Evolutionary conservation across 2,888 invertebrate species (phyloP), one percentile per base, ranked within the genome.

Genomic region (Emmelina monodactyla): DNA sequence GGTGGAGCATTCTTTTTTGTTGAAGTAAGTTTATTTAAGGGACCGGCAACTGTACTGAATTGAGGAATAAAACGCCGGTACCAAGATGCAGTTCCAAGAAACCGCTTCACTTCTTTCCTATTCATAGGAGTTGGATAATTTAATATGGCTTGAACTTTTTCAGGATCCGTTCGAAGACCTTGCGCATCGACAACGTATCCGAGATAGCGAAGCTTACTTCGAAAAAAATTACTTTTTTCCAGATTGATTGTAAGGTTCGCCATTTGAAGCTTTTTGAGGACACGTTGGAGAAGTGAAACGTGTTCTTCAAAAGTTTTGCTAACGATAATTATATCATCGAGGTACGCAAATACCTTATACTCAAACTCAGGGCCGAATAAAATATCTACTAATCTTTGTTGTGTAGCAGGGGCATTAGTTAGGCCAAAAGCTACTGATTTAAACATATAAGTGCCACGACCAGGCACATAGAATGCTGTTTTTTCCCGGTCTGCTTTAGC

Each of bases 181-280:
- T 42, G 16, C 2, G 22, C 12, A 35, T 55, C 51, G 0, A 70
- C 51, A 3, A 49, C 16, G 22, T 48, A 50, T 1, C 47, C 50
- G 0, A 46, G 22, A 31, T 46, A 48, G 12, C 38, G 37, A 1
- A 52, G 22, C 14, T 41, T 2, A 5, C 16, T 32, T 2, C 47
- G 16, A 13, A 44, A 49, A 31, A 49, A 46, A 2, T 41, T 12
- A 22, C 38, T 35, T 28, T 50, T 49, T n/a, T 36, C 28, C 1
- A 42, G 14, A 19, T 44, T 46, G 14, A 46, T 33, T 3, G 49
- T 44, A 1, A 50, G 19, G 28, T 48, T 49, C 5, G 48, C 48
- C 1, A 9, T 2, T 12, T 22, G 5, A 2, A 51, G 15, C 36
- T 46, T 50, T 2, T 45, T 32, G 1, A 44, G 28, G 1, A 49